Base-by-base conservation (phyloP, 1,140 invertebrate species). In the Schlechtendalia chinensis region DNA sequence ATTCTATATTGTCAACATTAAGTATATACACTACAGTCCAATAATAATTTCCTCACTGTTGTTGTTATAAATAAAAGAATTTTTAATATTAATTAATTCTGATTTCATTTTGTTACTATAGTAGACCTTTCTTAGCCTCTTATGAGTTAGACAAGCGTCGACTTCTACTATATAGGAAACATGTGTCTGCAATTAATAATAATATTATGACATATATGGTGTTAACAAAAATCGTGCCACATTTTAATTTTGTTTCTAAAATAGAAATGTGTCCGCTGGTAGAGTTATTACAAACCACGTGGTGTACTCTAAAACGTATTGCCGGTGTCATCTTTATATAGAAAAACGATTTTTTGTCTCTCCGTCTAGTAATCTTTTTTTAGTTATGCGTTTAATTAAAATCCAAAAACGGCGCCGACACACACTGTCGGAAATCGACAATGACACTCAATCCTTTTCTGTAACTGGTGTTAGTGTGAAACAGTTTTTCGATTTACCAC, bases 371-470 rank as follows among this genome's bases (percentile, higher is more conserved):
- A 12, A 14, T 58, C 58, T 58, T 32, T 63, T 77, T 77, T 39
- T 27, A 22, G 14, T 5, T 45, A 17, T 8, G 54, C 74, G 74
- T 45, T 32, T 61, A 59, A 77, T 77, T 77, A 47, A 24, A 61
- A 61, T 61, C 56, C 56, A 6, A 24, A 77, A 77, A 77, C 29
- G 32, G 74, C 56, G 58, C 56, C 74, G 39, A n/a, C 56, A 77
- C 54, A 77, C 58, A 77, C 47, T 61, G 74, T 56, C 74, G 74
- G 74, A 77, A 77, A 77, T 61, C 54, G 56, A 77, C 56, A 27
- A 59, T 77, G 74, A 77, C 74, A 77, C 32, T 16, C 16, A 77
- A 77, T 77, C 56, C 56, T 77, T 77, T 61, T 47, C 72, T 39
- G 54, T 77, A 32, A 77, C 74, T 29, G 8, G 14, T 22, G 67